phyloP scores from a whole-genome alignment of 2,888 invertebrate species.

The Rhogogaster chlorosoma region DNA sequence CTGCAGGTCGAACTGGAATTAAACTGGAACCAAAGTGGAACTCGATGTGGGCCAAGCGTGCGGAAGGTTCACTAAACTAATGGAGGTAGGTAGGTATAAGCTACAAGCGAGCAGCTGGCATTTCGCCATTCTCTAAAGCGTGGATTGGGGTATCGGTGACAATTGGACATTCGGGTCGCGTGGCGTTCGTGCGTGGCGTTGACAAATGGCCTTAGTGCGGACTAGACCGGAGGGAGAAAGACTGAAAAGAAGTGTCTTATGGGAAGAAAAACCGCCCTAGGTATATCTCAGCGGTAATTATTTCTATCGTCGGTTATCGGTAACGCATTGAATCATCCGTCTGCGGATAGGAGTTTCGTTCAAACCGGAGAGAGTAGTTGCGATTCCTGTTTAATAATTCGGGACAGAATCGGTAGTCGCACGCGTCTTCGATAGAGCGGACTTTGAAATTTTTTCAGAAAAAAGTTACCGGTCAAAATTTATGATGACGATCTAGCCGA shows the following conservation, averaged over 20 bases:
- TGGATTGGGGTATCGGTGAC: constrained; percentile 33
- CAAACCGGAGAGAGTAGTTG: neutral
- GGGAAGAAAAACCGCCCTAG: neutral
- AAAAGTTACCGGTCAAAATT: neutral
- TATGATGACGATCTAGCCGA: neutral
- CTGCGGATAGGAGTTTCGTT: neutral
- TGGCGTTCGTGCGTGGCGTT: constrained; percentile 46
- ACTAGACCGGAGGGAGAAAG: neutral
- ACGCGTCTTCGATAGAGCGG: neutral
- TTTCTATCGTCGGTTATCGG: neutral
- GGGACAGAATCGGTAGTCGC: neutral
- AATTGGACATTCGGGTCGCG: constrained; percentile 50
- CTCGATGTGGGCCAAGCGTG: constrained; percentile 64
- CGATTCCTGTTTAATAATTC: constrained; percentile 13
- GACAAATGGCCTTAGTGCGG: constrained; percentile 6
- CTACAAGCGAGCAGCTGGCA: constrained; percentile 37
- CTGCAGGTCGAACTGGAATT: constrained; percentile 29
- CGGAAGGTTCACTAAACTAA: constrained; percentile 62
- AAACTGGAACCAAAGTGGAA: constrained; percentile 48
- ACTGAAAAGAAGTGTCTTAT: neutral
- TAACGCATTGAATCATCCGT: neutral
- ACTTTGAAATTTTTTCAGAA: neutral
- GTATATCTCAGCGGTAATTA: neutral
- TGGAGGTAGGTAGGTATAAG: constrained; percentile 23
- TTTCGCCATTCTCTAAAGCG: constrained; percentile 29